These are phyloP conservation scores for Eudemis profundana DNA, from an alignment of 2,888 invertebrate species.

Conservation along the genomic window DNA sequence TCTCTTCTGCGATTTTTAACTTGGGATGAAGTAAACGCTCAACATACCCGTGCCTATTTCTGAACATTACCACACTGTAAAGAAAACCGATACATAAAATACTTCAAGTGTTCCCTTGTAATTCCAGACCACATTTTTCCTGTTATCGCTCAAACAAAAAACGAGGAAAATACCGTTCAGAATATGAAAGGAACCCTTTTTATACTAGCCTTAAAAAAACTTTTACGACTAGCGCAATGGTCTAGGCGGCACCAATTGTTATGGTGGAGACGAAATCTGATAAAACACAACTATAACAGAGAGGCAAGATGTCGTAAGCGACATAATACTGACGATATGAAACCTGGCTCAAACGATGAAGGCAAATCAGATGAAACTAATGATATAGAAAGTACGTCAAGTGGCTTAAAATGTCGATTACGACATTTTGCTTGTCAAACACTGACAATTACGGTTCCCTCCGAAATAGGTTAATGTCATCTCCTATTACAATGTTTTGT, in stretches of 20 bases:
- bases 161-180: constrained; percentile 33
- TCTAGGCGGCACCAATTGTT: constrained; percentile 63
- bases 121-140: constrained; percentile 23
- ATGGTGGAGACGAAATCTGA: constrained; percentile 65
- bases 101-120: constrained; percentile 14
- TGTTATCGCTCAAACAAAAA: constrained; percentile 21
- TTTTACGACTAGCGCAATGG: constrained; percentile 52
- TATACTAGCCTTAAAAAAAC: constrained; percentile 52
- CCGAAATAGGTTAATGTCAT: constrained; percentile 78
- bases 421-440: constrained; percentile 5
- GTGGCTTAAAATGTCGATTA: constrained; percentile 20
- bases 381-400: constrained; percentile 13
- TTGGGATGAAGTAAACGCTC: no score
- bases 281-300: constrained; percentile 55
- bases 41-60: no score
- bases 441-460: constrained; percentile 45
- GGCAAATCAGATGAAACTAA: background rate
- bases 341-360: constrained; percentile 9
- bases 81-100: background rate
- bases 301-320: constrained; percentile 10
- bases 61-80: background rate
- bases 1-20: no score
- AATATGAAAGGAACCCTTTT: constrained; percentile 42
- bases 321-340: constrained; percentile 1
- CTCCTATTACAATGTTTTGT: constrained; percentile 75